Evolutionary conservation across 2,113 vertebrate genomes (phyloP).

Genomic region (Ivindomyrus marchei): DNA sequence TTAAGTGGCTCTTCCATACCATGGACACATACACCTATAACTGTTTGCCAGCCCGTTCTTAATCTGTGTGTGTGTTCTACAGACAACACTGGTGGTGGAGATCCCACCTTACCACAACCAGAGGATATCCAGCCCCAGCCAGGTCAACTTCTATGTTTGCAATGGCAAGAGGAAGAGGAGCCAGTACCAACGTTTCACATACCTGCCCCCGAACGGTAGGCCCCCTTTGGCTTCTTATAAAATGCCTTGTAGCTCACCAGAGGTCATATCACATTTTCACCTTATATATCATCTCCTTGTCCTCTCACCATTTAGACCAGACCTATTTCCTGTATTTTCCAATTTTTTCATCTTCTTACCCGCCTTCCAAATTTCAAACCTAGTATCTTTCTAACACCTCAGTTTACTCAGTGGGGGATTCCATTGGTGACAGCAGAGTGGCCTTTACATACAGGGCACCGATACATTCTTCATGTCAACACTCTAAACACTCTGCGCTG

Average conservation of each 20-base stretch:
- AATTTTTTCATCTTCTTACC: not conserved
- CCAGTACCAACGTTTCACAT: constrained; percentile 93
- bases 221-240: not conserved
- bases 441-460: not conserved
- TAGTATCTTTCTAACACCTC: not conserved
- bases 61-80: not conserved
- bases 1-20: not conserved
- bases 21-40: not conserved
- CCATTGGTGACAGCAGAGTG: not conserved
- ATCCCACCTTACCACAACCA: constrained; percentile 91
- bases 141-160: constrained; percentile 96
- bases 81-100: constrained; percentile 84
- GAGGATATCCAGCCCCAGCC: constrained; percentile 82
- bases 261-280: not conserved
- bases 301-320: not conserved
- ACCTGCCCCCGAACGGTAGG: constrained; percentile 89
- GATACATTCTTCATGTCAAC: not conserved
- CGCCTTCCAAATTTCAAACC: not conserved
- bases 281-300: not conserved
- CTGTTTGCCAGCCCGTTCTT: not conserved
- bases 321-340: not conserved
- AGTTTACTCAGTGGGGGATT: not conserved
- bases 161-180: constrained; percentile 97
- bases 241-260: not conserved
- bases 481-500: not conserved